Evolutionary conservation across 2,888 invertebrate species (phyloP).

Genomic region (Parnassius glacialis): DNA sequence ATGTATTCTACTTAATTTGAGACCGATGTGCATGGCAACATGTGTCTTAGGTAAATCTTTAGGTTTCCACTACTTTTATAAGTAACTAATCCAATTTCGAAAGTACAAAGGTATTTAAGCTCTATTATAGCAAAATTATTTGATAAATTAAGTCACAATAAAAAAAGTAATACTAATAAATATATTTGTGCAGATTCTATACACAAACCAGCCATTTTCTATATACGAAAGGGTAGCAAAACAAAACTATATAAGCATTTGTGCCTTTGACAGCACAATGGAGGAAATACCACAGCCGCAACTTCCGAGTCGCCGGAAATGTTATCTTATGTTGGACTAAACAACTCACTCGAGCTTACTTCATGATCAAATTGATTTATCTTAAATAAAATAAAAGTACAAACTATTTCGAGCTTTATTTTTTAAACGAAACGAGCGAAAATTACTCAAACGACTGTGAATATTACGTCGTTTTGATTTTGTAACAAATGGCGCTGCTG

Average conservation of each 20-base stretch:
- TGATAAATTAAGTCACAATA: no score
- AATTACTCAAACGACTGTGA: neutral
- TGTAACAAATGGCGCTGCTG: conserved; percentile 43
- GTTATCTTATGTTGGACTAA: conserved; percentile 68
- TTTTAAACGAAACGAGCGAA: neutral
- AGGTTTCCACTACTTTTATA: no score
- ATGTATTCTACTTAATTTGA: conserved; percentile 35
- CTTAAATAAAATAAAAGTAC: conserved; percentile 28
- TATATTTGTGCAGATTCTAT: no score
- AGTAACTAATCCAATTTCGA: no score
- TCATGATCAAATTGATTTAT: conserved; percentile 32
- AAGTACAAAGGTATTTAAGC: no score
- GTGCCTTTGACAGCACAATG: conserved; percentile 44
- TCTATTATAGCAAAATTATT: no score
- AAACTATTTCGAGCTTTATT: conserved; percentile 6
- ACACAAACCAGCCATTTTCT: no score
- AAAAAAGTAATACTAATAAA: no score
- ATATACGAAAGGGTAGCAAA: conserved; percentile 1
- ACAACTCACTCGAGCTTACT: conserved; percentile 65
- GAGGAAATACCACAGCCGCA: conserved; percentile 50
- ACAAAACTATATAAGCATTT: conserved; percentile 34
- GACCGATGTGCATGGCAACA: conserved; percentile 6
- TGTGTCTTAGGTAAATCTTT: no score
- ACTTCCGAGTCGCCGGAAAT: conserved; percentile 60
- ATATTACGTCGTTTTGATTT: conserved; percentile 30